Evolutionary conservation across 1,140 invertebrate genomes (phyloP).

Genomic region (Caenorhabditis remanei): DNA sequence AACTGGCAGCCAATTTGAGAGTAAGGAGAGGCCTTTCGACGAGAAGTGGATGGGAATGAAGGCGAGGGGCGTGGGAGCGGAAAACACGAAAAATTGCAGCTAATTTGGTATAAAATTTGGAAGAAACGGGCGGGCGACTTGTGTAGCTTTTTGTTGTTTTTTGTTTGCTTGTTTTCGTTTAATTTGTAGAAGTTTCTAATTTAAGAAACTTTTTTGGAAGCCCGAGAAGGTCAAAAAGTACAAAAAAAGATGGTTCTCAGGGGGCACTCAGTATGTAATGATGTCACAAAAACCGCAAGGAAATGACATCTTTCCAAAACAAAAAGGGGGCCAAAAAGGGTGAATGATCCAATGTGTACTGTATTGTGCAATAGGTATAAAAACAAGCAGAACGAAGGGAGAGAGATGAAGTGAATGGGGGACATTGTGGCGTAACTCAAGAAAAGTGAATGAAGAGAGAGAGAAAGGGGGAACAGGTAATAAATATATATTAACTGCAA

Average conservation of each 20-base stretch:
- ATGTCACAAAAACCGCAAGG: background rate
- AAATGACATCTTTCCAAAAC: background rate
- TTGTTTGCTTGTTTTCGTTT: background rate
- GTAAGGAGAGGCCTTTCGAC: background rate
- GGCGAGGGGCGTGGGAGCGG: conserved; percentile 31
- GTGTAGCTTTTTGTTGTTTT: background rate
- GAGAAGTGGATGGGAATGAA: background rate
- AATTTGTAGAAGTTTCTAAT: background rate
- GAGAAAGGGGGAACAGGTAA: conserved; percentile 20
- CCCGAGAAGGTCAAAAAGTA: too few relatives aligned
- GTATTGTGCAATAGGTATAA: conserved; percentile 38
- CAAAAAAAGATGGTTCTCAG: too few relatives aligned
- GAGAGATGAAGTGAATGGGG: background rate
- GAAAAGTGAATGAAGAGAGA: background rate
- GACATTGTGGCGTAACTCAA: conserved; percentile 16
- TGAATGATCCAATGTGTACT: conserved; percentile 21
- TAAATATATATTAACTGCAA: conserved; percentile 36
- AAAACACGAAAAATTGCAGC: conserved; percentile 45
- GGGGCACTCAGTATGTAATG: background rate
- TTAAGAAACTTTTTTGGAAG: background rate
- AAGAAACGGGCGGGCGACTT: background rate
- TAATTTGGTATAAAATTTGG: conserved; percentile 40
- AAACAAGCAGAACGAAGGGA: background rate
- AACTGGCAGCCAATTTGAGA: conserved; percentile 10
- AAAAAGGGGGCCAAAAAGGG: background rate